Percentiles rank a stretch among this genome's conserved stretches.
phyloP scores from a whole-genome alignment of 2,113 vertebrate species.

The Paramisgurnus dabryanus region DNA sequence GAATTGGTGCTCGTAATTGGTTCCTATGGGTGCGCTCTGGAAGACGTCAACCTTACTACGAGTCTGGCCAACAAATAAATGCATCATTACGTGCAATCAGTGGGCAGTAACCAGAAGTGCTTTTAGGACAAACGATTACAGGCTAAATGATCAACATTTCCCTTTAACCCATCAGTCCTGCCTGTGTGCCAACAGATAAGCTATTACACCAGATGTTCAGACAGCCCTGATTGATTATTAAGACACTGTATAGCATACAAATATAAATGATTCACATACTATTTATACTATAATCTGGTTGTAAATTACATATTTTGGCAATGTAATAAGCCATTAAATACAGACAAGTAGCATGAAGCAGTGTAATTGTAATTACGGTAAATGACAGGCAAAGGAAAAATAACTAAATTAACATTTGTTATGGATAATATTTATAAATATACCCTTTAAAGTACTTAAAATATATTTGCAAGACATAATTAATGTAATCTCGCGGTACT shows the following conservation, averaged over 20 bases:
- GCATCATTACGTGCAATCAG: conserved; percentile 25
- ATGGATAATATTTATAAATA: no score
- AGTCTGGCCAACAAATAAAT: conserved; percentile 36
- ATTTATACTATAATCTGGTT: neutral
- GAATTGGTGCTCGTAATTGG: conserved; percentile 19
- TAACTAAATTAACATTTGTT: no score
- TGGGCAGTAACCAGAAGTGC: conserved; percentile 1
- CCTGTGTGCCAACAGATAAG: neutral
- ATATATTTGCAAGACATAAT: no score
- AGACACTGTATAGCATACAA: neutral
- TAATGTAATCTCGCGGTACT: no score
- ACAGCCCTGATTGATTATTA: neutral
- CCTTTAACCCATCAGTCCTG: neutral
- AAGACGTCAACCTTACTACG: neutral
- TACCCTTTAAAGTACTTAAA: no score
- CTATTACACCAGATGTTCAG: conserved; percentile 17
- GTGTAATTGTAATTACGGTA: no score
- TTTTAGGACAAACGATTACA: conserved; percentile 30
- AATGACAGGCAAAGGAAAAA: no score
- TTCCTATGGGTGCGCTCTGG: neutral
- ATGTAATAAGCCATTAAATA: no score
- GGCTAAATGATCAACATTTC: neutral
- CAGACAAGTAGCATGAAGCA: no score
- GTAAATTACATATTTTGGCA: no score
- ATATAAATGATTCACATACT: neutral